These are phyloP conservation scores for Callyntrura sp. DNA, from an alignment of 2,888 invertebrate species.

Conservation along the genomic window DNA sequence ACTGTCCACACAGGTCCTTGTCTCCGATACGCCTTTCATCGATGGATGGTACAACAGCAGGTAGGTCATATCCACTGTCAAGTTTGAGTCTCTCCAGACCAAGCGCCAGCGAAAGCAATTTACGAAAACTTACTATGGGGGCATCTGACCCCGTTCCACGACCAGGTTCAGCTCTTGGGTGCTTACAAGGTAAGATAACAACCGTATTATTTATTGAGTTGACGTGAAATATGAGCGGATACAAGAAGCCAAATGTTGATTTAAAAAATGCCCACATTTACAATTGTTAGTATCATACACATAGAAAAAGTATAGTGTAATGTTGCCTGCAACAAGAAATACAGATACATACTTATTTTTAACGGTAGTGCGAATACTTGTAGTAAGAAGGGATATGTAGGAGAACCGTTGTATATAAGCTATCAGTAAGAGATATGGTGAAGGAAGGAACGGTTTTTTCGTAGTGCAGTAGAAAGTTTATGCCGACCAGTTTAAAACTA, in stretches of 20 bases:
- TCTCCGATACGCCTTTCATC: constrained; percentile 85
- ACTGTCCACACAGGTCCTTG: constrained; percentile 84
- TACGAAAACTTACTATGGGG: constrained; percentile 85
- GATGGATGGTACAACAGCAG: constrained; percentile 82
- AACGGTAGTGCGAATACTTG: too few species aligned
- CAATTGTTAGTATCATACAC: neutral
- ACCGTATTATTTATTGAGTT: constrained; percentile 8
- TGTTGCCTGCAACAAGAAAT: neutral
- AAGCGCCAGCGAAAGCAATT: constrained; percentile 86
- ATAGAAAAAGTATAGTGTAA: neutral
- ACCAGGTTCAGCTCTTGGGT: constrained; percentile 86
- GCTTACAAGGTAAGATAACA: constrained; percentile 85
- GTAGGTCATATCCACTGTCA: constrained; percentile 84
- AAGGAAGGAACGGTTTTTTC: too few species aligned
- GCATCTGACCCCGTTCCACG: constrained; percentile 85
- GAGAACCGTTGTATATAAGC: too few species aligned
- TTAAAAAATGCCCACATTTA: neutral
- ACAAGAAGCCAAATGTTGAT: neutral
- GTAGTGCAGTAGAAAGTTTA: neutral
- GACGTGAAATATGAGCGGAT: constrained; percentile 53
- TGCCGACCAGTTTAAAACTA: neutral
- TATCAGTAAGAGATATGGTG: too few species aligned
- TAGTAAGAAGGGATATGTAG: too few species aligned
- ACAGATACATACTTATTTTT: neutral
- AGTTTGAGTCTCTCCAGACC: constrained; percentile 85